Evolutionary conservation across 1,140 invertebrate species (phyloP).

Genomic region (Choristoneura fumiferana): DNA sequence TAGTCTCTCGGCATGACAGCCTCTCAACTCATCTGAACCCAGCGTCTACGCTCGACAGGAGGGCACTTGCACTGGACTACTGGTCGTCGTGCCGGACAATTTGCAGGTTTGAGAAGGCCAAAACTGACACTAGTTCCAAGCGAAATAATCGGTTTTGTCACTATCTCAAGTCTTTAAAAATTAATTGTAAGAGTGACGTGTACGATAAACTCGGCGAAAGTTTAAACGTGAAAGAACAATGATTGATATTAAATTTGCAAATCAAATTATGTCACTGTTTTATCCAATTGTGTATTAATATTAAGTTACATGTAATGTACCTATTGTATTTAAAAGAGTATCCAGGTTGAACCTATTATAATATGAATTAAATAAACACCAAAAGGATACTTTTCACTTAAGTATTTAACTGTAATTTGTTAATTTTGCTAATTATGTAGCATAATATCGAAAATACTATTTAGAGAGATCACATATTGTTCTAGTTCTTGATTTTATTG

Average conservation of each 20-base stretch:
- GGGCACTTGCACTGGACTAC: conserved; percentile 75
- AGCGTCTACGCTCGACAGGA: conserved; percentile 52
- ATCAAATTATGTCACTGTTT: too few species aligned
- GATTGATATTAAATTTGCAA: background rate
- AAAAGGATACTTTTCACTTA: too few species aligned
- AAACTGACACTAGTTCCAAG: conserved; percentile 70
- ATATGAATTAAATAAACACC: too few species aligned
- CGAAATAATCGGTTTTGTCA: conserved; percentile 82
- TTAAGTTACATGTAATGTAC: too few species aligned
- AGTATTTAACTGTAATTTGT: too few species aligned
- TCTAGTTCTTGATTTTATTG: too few species aligned
- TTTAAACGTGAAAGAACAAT: conserved; percentile 30
- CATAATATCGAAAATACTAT: too few species aligned
- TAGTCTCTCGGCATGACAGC: conserved; percentile 45
- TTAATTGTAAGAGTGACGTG: conserved; percentile 62
- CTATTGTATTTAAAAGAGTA: too few species aligned
- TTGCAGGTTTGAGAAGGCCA: conserved; percentile 77
- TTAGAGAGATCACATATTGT: too few species aligned
- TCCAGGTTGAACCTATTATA: too few species aligned
- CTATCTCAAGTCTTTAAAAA: conserved; percentile 76
- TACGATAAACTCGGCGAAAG: conserved; percentile 63
- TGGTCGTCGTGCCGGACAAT: conserved; percentile 79
- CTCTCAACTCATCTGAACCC: conserved; percentile 54
- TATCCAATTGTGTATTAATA: too few species aligned
- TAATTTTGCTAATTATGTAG: too few species aligned